Percentiles rank a stretch among this genome's conserved stretches.
Evolutionary conservation across 2,113 vertebrate genomes (phyloP).

Genomic region (Ornithorhynchus anatinus): DNA sequence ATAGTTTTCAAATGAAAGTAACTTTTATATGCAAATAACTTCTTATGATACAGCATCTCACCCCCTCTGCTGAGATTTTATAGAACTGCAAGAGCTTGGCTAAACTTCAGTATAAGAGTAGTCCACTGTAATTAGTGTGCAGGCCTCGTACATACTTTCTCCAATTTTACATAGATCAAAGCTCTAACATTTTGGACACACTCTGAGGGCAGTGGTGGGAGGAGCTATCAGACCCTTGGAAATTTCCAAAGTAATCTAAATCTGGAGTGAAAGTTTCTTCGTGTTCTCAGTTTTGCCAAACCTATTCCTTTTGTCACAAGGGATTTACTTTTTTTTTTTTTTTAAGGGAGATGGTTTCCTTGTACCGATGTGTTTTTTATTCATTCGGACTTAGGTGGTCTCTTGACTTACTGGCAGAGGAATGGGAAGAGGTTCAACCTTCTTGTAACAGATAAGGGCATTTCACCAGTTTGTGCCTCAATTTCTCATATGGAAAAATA

Average conservation of each 20-base stretch:
- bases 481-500: too few species aligned
- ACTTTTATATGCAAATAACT: constrained; percentile 40
- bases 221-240: not conserved
- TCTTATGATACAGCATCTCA: constrained; percentile 28
- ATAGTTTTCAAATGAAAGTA: not conserved
- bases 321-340: too few species aligned
- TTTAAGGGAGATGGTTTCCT: too few species aligned
- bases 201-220: too few species aligned
- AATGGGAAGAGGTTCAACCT: too few species aligned
- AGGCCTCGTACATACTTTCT: not conserved
- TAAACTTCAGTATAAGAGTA: not conserved
- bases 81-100: constrained; percentile 42
- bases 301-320: too few species aligned
- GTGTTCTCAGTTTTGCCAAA: not conserved
- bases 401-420: too few species aligned
- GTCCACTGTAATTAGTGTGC: not conserved
- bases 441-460: too few species aligned
- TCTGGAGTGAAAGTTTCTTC: not conserved
- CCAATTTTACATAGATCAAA: not conserved
- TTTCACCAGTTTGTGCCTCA: too few species aligned
- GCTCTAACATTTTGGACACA: not conserved
- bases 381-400: too few species aligned
- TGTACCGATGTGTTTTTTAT: too few species aligned
- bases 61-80: constrained; percentile 69
- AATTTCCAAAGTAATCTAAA: not conserved